Conservation (phyloP, 2,113 vertebrate species). For the Syngnathoides biaculeatus region DNA sequence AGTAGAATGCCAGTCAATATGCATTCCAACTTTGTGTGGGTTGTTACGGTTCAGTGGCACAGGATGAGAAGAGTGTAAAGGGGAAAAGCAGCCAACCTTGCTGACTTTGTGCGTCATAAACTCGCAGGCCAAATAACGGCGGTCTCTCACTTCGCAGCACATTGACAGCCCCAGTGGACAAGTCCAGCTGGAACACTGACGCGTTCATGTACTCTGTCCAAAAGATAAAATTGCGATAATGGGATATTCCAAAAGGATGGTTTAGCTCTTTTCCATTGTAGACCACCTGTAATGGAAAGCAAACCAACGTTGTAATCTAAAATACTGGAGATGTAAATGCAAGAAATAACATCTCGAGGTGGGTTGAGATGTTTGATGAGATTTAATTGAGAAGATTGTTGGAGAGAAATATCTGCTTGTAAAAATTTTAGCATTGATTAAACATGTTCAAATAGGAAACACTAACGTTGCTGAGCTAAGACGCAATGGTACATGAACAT, state of each 20-base stretch:
- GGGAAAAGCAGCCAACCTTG: conserved; percentile 78
- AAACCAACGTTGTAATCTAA: conserved; percentile 23
- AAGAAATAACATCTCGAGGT: not conserved
- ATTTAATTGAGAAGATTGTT: conserved; percentile 30
- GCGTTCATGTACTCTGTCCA: conserved; percentile 99
- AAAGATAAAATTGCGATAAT: conserved; percentile 88
- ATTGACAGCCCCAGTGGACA: conserved; percentile 82
- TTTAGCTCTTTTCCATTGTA: conserved; percentile 94
- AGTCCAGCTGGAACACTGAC: conserved; percentile 93
- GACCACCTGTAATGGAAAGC: conserved; percentile 78
- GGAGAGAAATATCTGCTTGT: too few relatives aligned
- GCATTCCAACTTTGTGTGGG: conserved; percentile 17
- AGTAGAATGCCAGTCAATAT: conserved; percentile 17
- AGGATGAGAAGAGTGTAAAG: conserved; percentile 12
- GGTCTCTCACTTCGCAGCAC: conserved; percentile 88
- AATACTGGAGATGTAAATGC: conserved; percentile 12
- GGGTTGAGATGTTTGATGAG: conserved; percentile 11
- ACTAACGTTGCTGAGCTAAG: not conserved
- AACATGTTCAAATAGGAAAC: conserved; percentile 26
- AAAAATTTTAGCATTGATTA: too few relatives aligned
- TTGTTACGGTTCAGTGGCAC: conserved; percentile 26
- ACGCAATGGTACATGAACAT: not conserved
- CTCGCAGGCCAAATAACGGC: conserved; percentile 90
- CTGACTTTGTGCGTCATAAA: conserved; percentile 91
- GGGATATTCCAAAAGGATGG: conserved; percentile 94